Base-by-base conservation (phyloP, 2,113 vertebrate species). In the Sylvicapra grimmia region DNA sequence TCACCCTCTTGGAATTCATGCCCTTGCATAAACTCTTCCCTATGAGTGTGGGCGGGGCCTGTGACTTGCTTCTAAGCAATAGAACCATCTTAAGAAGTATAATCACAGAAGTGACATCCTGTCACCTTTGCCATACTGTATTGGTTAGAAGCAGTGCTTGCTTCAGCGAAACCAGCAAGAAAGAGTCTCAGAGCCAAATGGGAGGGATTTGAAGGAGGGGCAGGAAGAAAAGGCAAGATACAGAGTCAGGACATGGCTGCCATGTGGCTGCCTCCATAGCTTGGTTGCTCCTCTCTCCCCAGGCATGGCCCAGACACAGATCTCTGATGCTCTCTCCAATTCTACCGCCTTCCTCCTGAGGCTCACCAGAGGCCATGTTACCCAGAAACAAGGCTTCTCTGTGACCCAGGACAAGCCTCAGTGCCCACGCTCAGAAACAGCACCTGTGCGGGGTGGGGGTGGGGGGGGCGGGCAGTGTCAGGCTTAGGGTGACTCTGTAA, bases 361-460 rank as follows among this genome's bases (percentile, higher is more conserved):
- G 29, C 53, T 85, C 29, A 93, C 29, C 11, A 82, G 94, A 97
- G 97, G 97, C 97, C 98, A 96, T 96, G 90, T 92, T 97, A 97
- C 98, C 98, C 96, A 59, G 96, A 98, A 98, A 98, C 61, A 97
- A 98, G 96, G 97, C 87, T 94, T 97, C 93, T 85, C 90, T 97
- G 98, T 97, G 85, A 98, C 90, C 6, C 40, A 47, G 97, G 98
- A 98, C 95, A 97, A 98, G 98, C 98, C 93, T 98, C 98, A 92
- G 96, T 96, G 98, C 86, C 95, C 93, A 86, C 31, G 58, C 94
- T 98, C 97, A 97, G 96, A 93, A 98, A 93, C 54, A 89, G 98
- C 98, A 93, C 83, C 89, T 97, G 91, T 54, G 87, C 86, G 91
- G 98, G 84, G 40, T 4, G 40, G 18, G 58, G 51, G 14, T 5